Conservation (phyloP, 2,113 vertebrate species). For the Takifugu bimaculatus region DNA sequence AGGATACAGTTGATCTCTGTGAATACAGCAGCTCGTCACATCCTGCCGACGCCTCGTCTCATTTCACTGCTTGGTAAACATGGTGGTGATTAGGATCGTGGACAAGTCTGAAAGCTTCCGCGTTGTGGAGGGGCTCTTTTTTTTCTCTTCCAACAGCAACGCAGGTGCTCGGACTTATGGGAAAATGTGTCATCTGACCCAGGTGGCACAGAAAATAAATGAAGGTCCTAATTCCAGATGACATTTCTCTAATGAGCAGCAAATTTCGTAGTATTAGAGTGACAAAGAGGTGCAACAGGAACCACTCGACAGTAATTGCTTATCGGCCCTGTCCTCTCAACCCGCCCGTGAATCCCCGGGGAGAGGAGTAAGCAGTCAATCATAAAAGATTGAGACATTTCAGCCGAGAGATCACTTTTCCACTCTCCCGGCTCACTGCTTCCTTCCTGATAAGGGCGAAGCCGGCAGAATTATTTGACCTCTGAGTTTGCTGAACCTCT, state of each 20-base stretch:
- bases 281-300: constrained; percentile 59
- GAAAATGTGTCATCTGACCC: background rate
- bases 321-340: constrained; percentile 41
- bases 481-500: constrained; percentile 5
- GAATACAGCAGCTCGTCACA: background rate
- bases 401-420: constrained; percentile 38
- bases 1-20: constrained; percentile 24
- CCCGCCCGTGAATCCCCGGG: constrained; percentile 42
- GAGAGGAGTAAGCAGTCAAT: constrained; percentile 54
- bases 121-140: background rate
- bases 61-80: constrained; percentile 2
- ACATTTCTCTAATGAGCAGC: constrained; percentile 68
- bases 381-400: constrained; percentile 43
- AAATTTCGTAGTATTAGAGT: constrained; percentile 63
- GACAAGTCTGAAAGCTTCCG: background rate
- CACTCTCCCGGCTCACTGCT: constrained; percentile 12
- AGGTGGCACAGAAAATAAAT: constrained; percentile 49
- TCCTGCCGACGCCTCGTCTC: background rate
- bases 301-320: constrained; percentile 68
- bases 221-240: constrained; percentile 63
- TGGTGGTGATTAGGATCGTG: background rate
- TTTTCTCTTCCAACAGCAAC: background rate
- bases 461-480: constrained; percentile 15
- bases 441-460: constrained; percentile 11
- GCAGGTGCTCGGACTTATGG: background rate